These are phyloP conservation scores for Aurelia aurita DNA, from an alignment of 30 jellyfish, hydroid and myxozoan genomes.

Conservation along the genomic window DNA sequence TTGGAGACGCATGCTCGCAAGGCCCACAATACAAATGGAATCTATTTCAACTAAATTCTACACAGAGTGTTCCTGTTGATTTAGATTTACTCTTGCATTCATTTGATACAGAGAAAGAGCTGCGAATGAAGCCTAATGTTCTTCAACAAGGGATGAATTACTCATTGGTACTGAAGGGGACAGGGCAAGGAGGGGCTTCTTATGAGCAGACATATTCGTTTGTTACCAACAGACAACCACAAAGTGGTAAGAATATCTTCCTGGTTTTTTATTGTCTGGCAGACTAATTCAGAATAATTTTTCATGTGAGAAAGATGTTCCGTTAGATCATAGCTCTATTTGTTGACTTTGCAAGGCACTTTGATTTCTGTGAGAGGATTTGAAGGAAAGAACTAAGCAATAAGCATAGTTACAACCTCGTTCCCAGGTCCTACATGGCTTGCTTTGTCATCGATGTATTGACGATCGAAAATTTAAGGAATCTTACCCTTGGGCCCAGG, in stretches of 20 bases:
- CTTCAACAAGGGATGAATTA: slow-evolving; percentile 21
- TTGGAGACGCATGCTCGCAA: slow-evolving; percentile 56
- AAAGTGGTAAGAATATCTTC: background rate
- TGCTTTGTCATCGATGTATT: no score
- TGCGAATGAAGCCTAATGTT: slow-evolving; percentile 42
- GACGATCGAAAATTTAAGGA: no score
- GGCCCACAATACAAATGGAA: slow-evolving; percentile 42
- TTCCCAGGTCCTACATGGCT: no score
- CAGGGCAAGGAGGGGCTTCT: slow-evolving; percentile 44
- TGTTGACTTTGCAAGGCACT: no score
- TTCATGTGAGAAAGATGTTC: no score
- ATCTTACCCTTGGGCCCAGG: no score
- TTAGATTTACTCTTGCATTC: slow-evolving; percentile 35
- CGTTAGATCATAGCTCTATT: no score
- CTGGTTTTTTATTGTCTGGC: background rate
- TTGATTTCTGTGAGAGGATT: no score
- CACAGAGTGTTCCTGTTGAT: slow-evolving; percentile 6
- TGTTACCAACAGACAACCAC: slow-evolving; percentile 38
- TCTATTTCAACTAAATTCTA: background rate
- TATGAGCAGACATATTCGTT: slow-evolving; percentile 19
- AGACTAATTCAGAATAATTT: no score
- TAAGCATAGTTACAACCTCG: no score
- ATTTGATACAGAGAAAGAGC: slow-evolving; percentile 22
- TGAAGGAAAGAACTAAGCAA: no score
- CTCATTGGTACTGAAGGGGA: slow-evolving; percentile 35